These are phyloP conservation scores for Malaclemys terrapin DNA, from an alignment of 2,113 vertebrate species.

Conservation along the genomic window DNA sequence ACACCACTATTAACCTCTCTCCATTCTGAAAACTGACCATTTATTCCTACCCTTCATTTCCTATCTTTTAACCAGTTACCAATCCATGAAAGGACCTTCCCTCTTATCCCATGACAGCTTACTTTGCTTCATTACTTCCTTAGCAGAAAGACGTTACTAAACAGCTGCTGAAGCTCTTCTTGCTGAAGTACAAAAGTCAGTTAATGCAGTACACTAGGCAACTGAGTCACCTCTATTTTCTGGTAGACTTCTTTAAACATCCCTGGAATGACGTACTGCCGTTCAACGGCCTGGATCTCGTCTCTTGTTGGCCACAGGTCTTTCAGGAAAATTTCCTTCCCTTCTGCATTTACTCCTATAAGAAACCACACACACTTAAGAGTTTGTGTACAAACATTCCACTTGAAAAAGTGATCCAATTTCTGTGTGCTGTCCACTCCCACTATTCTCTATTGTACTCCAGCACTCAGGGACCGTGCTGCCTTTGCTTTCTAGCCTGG, in stretches of 20 bases:
- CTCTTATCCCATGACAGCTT: too few species aligned
- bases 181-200: neutral
- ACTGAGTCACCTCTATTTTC: conserved; percentile 91
- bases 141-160: neutral
- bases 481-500: neutral
- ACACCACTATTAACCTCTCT: too few species aligned
- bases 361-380: neutral
- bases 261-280: conserved; percentile 90
- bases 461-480: neutral
- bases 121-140: neutral
- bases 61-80: too few species aligned
- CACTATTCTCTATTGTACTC: neutral
- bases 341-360: conserved; percentile 84
- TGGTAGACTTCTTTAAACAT: conserved; percentile 99
- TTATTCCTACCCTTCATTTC: too few species aligned
- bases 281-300: conserved; percentile 94
- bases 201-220: neutral
- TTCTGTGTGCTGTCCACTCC: neutral
- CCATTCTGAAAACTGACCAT: too few species aligned
- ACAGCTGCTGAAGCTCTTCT: neutral
- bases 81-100: too few species aligned
- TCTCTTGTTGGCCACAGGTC: conserved; percentile 97
- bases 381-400: neutral
- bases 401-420: neutral
- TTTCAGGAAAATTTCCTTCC: conserved; percentile 89